A percentile compares a stretch with the other conserved stretches of the same genome.
Evolutionary conservation across 2,113 vertebrate species (phyloP).

Genomic region (Menura novaehollandiae): DNA sequence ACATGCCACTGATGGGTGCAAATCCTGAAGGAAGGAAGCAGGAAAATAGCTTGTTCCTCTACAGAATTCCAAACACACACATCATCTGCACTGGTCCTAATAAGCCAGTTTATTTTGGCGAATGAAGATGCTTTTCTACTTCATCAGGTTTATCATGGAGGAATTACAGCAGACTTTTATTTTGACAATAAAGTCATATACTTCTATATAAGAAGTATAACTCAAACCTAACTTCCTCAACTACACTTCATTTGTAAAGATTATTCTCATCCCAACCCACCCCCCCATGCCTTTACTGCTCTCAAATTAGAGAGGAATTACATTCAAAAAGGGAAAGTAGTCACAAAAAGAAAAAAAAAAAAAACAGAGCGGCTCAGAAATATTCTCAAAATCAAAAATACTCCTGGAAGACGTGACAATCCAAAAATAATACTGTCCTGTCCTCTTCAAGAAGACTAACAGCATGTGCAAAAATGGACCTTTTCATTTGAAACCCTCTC

Average conservation of each 20-base stretch:
- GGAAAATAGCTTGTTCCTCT: background rate
- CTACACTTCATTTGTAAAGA: background rate
- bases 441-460: background rate
- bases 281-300: background rate
- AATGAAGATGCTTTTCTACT: background rate
- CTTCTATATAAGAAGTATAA: background rate
- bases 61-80: background rate
- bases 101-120: background rate
- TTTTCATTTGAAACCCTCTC: background rate
- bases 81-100: background rate
- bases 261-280: background rate
- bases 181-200: background rate
- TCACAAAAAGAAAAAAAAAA: background rate
- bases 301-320: background rate
- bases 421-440: background rate
- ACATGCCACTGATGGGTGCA: conserved; percentile 98
- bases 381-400: background rate
- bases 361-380: background rate
- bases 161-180: background rate
- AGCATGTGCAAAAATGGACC: background rate
- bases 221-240: background rate
- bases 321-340: background rate
- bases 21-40: conserved; percentile 79
- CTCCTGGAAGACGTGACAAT: background rate
- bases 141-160: background rate